A percentile compares a stretch with the other conserved stretches of the same genome.
Evolutionary conservation across 2,888 invertebrate genomes (phyloP).

Genomic region (Pachliopta kotzebuea): DNA sequence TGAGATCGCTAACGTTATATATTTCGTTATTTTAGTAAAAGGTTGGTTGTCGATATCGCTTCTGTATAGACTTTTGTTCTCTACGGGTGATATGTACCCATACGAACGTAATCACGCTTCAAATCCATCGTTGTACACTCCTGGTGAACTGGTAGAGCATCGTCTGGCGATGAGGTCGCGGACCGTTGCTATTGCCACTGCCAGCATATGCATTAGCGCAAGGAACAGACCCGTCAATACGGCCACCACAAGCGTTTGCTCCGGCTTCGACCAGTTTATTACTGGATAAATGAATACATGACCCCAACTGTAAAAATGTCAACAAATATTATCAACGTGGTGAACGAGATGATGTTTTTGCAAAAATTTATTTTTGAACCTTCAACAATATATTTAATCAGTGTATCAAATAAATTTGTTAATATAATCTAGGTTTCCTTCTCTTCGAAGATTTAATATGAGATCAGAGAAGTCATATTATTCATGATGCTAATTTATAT

Average conservation of each 20-base stretch:
- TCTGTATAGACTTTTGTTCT: no score
- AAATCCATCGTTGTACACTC: constrained; percentile 66
- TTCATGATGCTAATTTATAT: no score
- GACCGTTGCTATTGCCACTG: constrained; percentile 80
- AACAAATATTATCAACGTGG: no score
- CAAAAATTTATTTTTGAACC: not conserved
- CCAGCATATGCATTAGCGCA: constrained; percentile 82
- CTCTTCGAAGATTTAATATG: not conserved
- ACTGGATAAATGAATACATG: constrained; percentile 87
- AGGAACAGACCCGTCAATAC: constrained; percentile 84
- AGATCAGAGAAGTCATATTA: no score
- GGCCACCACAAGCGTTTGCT: constrained; percentile 82
- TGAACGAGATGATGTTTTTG: no score
- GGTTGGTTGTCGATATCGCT: no score
- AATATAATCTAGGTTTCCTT: not conserved
- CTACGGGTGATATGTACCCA: no score
- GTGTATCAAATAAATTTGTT: not conserved
- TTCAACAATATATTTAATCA: not conserved
- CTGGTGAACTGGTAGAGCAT: constrained; percentile 44
- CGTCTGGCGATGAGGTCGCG: constrained; percentile 61
- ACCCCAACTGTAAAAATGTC: constrained; percentile 78
- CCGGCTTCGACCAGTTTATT: constrained; percentile 88
- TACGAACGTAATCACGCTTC: constrained; percentile 39
- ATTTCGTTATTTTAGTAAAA: no score
- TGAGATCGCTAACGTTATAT: no score